phyloP scores from a whole-genome alignment of 92 coral and sea anemone genomes.

The Epizoanthus illoricatus region DNA sequence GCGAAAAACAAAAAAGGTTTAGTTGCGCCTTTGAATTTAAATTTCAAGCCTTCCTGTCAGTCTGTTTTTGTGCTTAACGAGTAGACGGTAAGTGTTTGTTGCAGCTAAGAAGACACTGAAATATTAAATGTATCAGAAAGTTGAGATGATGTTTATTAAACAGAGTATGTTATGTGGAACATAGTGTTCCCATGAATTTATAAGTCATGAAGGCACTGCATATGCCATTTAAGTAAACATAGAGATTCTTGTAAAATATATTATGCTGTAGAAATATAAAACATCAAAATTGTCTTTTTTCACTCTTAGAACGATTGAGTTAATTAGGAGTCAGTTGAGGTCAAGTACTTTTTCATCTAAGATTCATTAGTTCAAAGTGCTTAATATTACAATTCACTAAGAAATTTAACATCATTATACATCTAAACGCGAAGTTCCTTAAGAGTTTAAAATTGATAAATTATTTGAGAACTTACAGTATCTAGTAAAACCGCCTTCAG shows the following conservation, averaged over 20 bases:
- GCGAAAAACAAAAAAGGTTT: not conserved
- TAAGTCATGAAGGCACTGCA: no score
- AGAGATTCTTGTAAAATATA: no score
- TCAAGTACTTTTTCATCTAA: not conserved
- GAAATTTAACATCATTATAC: conserved; percentile 15
- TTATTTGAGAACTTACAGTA: no score
- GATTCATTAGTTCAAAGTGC: not conserved
- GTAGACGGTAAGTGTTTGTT: not conserved
- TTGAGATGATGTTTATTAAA: not conserved
- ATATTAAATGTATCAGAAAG: not conserved
- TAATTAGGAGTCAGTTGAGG: not conserved
- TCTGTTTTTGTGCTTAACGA: not conserved
- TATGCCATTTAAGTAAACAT: no score
- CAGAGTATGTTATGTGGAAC: no score
- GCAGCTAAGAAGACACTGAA: not conserved
- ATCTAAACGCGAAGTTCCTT: conserved; percentile 7
- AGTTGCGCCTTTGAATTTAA: not conserved
- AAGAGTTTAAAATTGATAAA: not conserved
- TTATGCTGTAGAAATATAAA: no score
- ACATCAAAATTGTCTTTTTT: not conserved
- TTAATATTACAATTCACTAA: not conserved
- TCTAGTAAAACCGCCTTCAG: not conserved
- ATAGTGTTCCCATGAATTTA: no score
- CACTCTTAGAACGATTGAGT: not conserved
- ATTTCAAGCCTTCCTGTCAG: not conserved